Percentiles rank a stretch among this genome's conserved stretches.
These are phyloP conservation scores for Equus quagga DNA, from an alignment of 2,113 vertebrate genomes.

Conservation along the genomic window DNA sequence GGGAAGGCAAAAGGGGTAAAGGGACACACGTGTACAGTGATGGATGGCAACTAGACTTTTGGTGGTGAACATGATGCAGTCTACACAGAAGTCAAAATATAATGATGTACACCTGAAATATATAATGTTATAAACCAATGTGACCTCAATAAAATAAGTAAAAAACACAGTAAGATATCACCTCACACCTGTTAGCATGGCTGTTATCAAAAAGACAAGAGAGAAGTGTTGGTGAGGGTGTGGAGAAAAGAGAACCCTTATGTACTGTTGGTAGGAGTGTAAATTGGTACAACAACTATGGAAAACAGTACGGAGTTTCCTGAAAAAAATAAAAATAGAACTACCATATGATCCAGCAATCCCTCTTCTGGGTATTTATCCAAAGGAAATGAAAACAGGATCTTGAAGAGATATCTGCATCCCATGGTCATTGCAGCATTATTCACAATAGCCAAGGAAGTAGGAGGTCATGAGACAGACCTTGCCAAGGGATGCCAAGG, in stretches of 20 bases:
- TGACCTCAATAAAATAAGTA: too few relatives aligned
- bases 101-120: too few relatives aligned
- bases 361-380: not conserved
- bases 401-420: not conserved
- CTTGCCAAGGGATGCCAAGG: not conserved
- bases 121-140: too few relatives aligned
- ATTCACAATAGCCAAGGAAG: slow-evolving; percentile 15
- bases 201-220: not conserved
- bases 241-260: not conserved
- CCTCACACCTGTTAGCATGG: not conserved
- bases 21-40: too few relatives aligned
- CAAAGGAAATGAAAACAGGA: slow-evolving; percentile 2
- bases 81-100: too few relatives aligned
- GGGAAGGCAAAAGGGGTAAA: too few relatives aligned
- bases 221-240: not conserved
- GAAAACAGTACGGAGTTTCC: not conserved
- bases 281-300: not conserved
- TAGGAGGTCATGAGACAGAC: slow-evolving; percentile 1
- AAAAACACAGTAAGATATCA: not conserved
- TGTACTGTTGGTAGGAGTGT: not conserved
- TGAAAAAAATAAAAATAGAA: not conserved
- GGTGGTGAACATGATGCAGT: too few relatives aligned
- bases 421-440: not conserved
- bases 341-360: not conserved
- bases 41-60: too few relatives aligned